phyloP scores from a whole-genome alignment of 2,113 vertebrate genomes.

The Lycaon pictus region DNA sequence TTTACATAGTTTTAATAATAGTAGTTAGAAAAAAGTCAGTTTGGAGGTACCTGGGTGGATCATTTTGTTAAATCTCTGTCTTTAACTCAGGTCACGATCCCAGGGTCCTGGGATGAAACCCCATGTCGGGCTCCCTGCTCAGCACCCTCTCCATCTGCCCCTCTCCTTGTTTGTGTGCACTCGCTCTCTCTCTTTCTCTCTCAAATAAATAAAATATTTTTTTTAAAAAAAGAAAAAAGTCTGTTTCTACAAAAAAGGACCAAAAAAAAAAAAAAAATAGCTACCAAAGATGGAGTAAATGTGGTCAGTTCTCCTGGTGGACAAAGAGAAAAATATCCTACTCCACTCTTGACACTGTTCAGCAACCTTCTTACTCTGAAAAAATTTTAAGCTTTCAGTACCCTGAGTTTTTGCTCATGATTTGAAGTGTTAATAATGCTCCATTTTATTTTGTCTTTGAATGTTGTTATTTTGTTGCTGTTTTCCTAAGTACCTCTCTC shows the following conservation, averaged over 20 bases:
- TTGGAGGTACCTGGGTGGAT: not conserved
- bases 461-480: not conserved
- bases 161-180: too few relatives aligned
- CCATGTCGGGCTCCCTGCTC: too few relatives aligned
- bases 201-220: too few relatives aligned
- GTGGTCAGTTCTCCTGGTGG: not conserved
- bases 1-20: not conserved
- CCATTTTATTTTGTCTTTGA: not conserved
- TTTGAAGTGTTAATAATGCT: not conserved
- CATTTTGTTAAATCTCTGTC: too few relatives aligned
- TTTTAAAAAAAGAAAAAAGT: not conserved
- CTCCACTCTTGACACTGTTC: not conserved
- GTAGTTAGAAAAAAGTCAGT: not conserved
- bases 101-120: too few relatives aligned
- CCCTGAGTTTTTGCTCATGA: not conserved
- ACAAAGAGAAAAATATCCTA: not conserved
- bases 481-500: not conserved
- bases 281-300: not conserved
- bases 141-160: too few relatives aligned
- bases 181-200: too few relatives aligned
- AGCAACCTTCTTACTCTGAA: not conserved
- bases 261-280: not conserved
- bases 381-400: not conserved
- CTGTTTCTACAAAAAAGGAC: not conserved
- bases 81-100: too few relatives aligned